Evolutionary conservation across 2,888 invertebrate genomes (phyloP).

Genomic region (Mactromeris polynyma): DNA sequence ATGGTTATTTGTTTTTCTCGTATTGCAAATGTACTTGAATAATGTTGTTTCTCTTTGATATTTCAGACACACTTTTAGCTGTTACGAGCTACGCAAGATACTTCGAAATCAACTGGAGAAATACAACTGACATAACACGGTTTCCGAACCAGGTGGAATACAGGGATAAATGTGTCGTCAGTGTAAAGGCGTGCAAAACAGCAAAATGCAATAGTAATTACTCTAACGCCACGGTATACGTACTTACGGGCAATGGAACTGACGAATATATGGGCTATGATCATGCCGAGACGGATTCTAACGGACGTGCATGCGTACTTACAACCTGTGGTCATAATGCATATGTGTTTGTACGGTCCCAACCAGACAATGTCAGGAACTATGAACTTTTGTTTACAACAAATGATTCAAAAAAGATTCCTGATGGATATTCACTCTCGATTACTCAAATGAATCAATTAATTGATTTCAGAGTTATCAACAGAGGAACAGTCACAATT

Average conservation of each 20-base stretch:
- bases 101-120: background rate
- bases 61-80: background rate
- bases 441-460: background rate
- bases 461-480: background rate
- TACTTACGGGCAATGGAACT: background rate
- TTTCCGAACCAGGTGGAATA: background rate
- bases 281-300: background rate
- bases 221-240: background rate
- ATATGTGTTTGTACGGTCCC: background rate
- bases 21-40: background rate
- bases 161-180: background rate
- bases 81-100: background rate
- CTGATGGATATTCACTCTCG: background rate
- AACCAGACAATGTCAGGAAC: background rate
- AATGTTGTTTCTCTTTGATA: background rate
- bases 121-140: background rate
- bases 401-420: background rate
- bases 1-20: background rate
- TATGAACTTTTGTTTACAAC: background rate
- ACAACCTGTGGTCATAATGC: background rate
- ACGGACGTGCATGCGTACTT: background rate
- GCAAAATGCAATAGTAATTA: background rate
- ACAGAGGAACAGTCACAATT: background rate
- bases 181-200: background rate
- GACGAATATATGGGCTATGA: background rate